Conservation (phyloP, 2,113 vertebrate genomes). For the Tiliqua scincoides region DNA sequence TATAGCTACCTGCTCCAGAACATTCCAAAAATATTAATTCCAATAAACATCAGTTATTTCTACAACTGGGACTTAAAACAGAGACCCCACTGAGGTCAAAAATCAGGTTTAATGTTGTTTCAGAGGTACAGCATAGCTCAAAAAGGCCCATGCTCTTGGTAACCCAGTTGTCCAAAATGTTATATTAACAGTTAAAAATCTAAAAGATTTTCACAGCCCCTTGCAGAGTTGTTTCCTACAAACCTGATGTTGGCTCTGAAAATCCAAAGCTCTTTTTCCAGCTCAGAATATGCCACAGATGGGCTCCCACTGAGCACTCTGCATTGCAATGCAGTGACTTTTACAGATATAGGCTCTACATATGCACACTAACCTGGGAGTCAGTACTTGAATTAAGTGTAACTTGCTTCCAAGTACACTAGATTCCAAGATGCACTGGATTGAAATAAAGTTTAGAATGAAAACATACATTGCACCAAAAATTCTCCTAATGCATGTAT, state of each 20-base stretch:
- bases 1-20: background rate
- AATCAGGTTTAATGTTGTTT: background rate
- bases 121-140: background rate
- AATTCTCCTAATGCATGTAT: accelerated
- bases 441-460: background rate
- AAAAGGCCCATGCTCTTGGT: background rate
- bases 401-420: background rate
- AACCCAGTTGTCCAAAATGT: background rate
- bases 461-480: background rate
- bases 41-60: background rate
- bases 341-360: background rate
- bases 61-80: background rate
- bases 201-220: background rate
- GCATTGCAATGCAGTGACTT: background rate
- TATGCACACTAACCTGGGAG: background rate
- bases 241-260: background rate
- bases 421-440: too few species aligned
- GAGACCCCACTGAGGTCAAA: background rate
- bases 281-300: background rate
- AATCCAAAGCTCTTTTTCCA: background rate
- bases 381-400: background rate
- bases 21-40: background rate
- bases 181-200: background rate
- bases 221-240: background rate
- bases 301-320: background rate